phyloP scores from a whole-genome alignment of 2,888 invertebrate genomes.

The Trichacis sp. region DNA sequence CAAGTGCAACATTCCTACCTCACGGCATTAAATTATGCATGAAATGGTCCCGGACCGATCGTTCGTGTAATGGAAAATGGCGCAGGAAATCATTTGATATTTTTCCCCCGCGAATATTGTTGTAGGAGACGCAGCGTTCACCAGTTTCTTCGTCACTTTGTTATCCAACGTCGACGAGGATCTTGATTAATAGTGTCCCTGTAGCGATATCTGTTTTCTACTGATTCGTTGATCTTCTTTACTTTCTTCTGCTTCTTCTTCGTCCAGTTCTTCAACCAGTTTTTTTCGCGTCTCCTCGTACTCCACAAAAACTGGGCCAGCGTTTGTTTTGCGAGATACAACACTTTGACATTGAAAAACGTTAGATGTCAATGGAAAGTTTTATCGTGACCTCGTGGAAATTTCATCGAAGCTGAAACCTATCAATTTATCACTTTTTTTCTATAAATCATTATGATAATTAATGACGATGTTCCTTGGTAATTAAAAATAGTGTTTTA shows the following conservation, averaged over 20 bases:
- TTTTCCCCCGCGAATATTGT: slow-evolving; percentile 25
- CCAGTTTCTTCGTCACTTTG: slow-evolving; percentile 5
- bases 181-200: not conserved
- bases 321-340: too few species aligned
- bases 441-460: too few species aligned
- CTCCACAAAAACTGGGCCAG: too few species aligned
- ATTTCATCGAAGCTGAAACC: too few species aligned
- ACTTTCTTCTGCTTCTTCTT: not conserved
- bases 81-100: slow-evolving; percentile 31
- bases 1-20: slow-evolving; percentile 3
- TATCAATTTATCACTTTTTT: too few species aligned
- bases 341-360: too few species aligned
- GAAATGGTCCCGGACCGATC: slow-evolving; percentile 9
- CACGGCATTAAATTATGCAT: slow-evolving; percentile 7
- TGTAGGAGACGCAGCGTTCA: slow-evolving; percentile 11
- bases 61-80: slow-evolving; percentile 17
- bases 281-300: too few species aligned
- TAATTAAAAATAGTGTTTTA: too few species aligned
- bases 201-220: not conserved
- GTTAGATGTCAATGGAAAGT: too few species aligned
- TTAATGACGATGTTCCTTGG: too few species aligned
- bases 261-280: too few species aligned
- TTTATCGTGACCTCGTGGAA: too few species aligned
- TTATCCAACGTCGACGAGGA: not conserved
- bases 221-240: not conserved